phyloP scores from a whole-genome alignment of 2,888 invertebrate genomes.

The Apamea epomidion region DNA sequence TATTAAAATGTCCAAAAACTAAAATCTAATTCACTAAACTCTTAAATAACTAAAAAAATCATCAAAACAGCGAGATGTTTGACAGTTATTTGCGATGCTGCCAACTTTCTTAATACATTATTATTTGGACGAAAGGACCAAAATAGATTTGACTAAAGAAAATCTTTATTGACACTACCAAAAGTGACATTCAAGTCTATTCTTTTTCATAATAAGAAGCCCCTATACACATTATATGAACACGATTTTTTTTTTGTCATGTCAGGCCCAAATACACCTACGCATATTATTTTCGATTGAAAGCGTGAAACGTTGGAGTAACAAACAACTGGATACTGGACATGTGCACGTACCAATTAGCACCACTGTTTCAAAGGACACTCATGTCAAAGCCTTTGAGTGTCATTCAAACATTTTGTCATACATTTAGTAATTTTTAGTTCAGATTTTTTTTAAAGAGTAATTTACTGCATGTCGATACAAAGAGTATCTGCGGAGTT shows the following conservation, averaged over 20 bases:
- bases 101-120: neutral
- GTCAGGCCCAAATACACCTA: neutral
- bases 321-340: constrained; percentile 30
- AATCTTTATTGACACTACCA: neutral
- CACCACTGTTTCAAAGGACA: constrained; percentile 66
- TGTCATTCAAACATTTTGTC: constrained; percentile 54
- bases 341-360: constrained; percentile 70
- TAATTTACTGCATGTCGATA: neutral
- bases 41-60: neutral
- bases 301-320: constrained; percentile 3
- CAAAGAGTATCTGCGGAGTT: neutral
- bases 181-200: neutral
- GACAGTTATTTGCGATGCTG: neutral
- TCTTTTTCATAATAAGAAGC: neutral
- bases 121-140: neutral
- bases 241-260: neutral
- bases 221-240: neutral
- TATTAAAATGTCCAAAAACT: no score
- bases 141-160: no score
- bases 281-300: neutral
- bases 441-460: neutral
- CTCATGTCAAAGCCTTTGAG: constrained; percentile 58
- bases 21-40: no score
- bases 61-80: neutral
- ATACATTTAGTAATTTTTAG: constrained; percentile 24